phyloP scores from a whole-genome alignment of 2,797 vertebrate species.

The Knipowitschia caucasica region DNA sequence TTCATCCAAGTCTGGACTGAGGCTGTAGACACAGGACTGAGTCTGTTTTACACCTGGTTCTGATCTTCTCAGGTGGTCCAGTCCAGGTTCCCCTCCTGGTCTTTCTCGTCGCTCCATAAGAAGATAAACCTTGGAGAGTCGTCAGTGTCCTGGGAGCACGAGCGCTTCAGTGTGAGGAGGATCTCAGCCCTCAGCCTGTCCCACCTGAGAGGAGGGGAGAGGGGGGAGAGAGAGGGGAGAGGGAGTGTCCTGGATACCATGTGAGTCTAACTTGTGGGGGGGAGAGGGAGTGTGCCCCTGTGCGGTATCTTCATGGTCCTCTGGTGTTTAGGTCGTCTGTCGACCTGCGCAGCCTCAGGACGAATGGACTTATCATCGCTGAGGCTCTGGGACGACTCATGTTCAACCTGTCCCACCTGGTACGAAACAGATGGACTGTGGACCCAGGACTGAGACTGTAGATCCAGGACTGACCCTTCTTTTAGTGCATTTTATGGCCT shows the following conservation, averaged over 20 bases:
- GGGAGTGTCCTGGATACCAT: conserved; percentile 78
- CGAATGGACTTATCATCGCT: conserved; percentile 75
- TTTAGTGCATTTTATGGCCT: too few species aligned
- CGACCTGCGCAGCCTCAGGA: conserved; percentile 75
- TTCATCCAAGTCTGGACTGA: too few species aligned
- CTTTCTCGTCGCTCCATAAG: conserved; percentile 74
- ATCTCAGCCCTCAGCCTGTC: conserved; percentile 80
- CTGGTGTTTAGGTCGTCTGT: conserved; percentile 65
- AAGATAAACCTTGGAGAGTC: conserved; percentile 81
- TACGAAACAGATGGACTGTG: conserved; percentile 27
- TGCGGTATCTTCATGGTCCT: background rate
- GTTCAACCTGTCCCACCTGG: conserved; percentile 80
- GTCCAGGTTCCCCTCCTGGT: conserved; percentile 76
- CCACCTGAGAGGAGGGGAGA: conserved; percentile 73
- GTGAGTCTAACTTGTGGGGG: conserved; percentile 24
- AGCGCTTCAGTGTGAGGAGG: conserved; percentile 75
- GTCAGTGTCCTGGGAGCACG: conserved; percentile 79
- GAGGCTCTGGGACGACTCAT: conserved; percentile 76
- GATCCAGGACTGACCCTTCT: too few species aligned
- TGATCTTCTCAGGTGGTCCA: conserved; percentile 65
- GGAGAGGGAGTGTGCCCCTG: too few species aligned
- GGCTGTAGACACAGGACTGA: background rate
- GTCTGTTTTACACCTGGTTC: background rate
- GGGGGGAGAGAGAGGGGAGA: conserved; percentile 67
- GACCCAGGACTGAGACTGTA: too few species aligned